phyloP scores from a whole-genome alignment of 2,113 vertebrate species.

The Microcebus griseorufus region DNA sequence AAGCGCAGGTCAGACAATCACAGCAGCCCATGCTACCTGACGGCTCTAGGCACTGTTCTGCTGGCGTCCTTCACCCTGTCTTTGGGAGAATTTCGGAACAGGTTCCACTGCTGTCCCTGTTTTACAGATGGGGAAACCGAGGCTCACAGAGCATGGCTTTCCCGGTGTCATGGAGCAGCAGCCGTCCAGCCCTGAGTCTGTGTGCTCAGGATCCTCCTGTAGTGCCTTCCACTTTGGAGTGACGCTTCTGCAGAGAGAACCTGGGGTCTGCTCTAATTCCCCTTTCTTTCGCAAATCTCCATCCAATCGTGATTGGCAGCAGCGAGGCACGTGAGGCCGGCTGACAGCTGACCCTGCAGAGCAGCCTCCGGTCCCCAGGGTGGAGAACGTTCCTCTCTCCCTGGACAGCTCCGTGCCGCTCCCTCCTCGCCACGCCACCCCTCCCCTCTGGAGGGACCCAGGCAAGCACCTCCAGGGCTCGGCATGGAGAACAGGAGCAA shows the following conservation, averaged over 20 bases:
- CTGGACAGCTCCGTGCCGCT: background rate
- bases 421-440: background rate
- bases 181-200: accelerated
- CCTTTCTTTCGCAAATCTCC: background rate
- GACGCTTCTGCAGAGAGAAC: background rate
- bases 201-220: accelerated
- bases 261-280: background rate
- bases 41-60: accelerated
- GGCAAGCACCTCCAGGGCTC: accelerated
- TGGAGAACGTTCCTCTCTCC: accelerated
- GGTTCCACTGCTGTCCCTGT: accelerated
- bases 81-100: accelerated
- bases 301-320: accelerated
- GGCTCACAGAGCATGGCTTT: background rate
- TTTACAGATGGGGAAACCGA: background rate
- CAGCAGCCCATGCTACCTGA: accelerated
- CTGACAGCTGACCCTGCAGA: accelerated
- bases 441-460: background rate
- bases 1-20: accelerated
- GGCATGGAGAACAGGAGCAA: accelerated
- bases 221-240: accelerated
- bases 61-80: accelerated
- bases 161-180: accelerated
- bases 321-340: accelerated
- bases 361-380: accelerated